Evolutionary conservation across 2,797 vertebrate species (phyloP).

Genomic region (Alexandromys oeconomus): DNA sequence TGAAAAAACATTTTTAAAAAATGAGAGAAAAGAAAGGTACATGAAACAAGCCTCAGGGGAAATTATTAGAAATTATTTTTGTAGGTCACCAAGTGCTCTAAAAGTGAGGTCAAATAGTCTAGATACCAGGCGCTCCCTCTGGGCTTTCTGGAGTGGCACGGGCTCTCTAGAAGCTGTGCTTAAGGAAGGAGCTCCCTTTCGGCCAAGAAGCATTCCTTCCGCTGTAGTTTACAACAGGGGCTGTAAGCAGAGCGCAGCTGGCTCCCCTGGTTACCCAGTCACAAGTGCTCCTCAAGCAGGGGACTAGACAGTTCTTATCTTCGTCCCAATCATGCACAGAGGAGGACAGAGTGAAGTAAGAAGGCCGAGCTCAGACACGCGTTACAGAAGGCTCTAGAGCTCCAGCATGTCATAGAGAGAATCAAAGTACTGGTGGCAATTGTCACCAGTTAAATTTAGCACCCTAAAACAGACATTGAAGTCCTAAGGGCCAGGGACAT

Average conservation of each 20-base stretch:
- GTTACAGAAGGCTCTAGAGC: neutral
- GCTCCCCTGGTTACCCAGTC: neutral
- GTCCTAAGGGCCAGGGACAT: neutral
- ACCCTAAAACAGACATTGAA: neutral
- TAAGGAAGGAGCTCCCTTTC: neutral
- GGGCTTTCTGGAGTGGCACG: neutral
- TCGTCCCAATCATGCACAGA: neutral
- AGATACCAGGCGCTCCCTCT: neutral
- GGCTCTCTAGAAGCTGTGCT: neutral
- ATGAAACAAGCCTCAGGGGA: neutral
- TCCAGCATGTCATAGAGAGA: neutral
- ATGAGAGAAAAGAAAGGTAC: neutral
- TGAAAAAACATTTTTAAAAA: neutral
- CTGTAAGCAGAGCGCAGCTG: neutral
- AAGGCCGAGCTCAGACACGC: neutral
- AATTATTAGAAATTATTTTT: constrained; percentile 32
- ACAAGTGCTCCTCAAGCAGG: neutral
- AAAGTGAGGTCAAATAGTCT: constrained; percentile 3
- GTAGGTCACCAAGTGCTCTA: neutral
- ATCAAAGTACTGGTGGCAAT: neutral
- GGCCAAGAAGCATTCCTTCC: neutral
- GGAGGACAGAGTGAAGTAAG: neutral
- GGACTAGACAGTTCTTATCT: too few species aligned
- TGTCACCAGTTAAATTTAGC: neutral
- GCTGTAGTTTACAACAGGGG: neutral